Percentiles rank a stretch among this genome's conserved stretches.
Evolutionary conservation across 1,140 invertebrate genomes (phyloP).

Genomic region (Paramacrobiotus metropolitanus): DNA sequence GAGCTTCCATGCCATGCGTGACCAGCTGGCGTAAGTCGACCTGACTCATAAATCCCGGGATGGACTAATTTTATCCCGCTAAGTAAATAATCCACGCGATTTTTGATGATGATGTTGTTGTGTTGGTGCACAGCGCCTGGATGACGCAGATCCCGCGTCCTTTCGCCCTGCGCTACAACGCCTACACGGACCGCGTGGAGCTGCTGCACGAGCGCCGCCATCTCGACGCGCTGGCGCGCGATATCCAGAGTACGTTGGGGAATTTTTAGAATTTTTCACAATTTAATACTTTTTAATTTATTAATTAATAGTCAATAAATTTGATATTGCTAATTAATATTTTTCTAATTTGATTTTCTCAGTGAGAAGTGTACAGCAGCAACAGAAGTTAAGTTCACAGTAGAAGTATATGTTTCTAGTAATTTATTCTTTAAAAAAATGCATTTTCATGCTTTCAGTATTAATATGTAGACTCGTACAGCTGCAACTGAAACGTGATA

Average conservation of each 20-base stretch:
- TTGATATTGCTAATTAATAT: too few species aligned
- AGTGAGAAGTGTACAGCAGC: too few species aligned
- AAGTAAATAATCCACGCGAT: neutral
- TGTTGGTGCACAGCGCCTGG: slow-evolving; percentile 51
- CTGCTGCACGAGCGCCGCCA: slow-evolving; percentile 31
- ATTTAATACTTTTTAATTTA: too few species aligned
- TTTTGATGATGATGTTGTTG: slow-evolving; percentile 18
- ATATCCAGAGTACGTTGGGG: neutral
- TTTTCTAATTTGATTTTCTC: too few species aligned
- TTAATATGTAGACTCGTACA: too few species aligned
- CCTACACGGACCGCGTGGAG: slow-evolving; percentile 79
- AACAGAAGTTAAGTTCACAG: too few species aligned
- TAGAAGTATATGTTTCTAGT: too few species aligned
- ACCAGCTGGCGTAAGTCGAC: slow-evolving; percentile 25
- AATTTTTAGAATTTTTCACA: too few species aligned
- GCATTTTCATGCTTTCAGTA: too few species aligned
- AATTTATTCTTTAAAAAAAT: too few species aligned
- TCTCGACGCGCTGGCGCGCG: neutral
- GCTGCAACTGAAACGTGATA: too few species aligned
- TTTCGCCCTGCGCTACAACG: slow-evolving; percentile 82
- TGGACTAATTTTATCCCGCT: neutral
- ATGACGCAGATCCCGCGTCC: slow-evolving; percentile 66
- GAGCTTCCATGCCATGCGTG: slow-evolving; percentile 26
- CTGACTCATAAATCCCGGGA: neutral
- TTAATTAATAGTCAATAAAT: too few species aligned